Evolutionary conservation across 2,888 invertebrate species (phyloP).

Genomic region (Yponomeuta cagnagella): DNA sequence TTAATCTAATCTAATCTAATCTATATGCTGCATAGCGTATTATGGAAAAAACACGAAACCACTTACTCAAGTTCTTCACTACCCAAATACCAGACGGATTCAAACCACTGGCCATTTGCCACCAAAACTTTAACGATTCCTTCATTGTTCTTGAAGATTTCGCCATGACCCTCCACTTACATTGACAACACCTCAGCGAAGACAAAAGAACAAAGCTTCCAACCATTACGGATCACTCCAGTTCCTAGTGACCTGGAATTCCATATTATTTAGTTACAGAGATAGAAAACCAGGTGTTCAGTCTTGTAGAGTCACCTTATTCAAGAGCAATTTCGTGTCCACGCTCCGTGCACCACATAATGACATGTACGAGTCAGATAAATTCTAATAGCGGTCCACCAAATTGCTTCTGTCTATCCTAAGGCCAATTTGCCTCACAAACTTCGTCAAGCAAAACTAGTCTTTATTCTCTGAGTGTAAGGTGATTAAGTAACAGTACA

Average conservation of each 20-base stretch:
- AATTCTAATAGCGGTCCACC: conserved; percentile 48
- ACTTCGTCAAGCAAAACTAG: conserved; percentile 19
- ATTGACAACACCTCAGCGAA: conserved; percentile 24
- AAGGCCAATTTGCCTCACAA: conserved; percentile 21
- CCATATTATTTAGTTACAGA: background rate
- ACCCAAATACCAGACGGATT: background rate
- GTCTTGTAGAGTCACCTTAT: conserved; percentile 3
- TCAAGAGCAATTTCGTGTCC: conserved; percentile 41
- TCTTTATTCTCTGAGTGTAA: conserved; percentile 22
- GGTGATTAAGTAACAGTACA: conserved; percentile 16
- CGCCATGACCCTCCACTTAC: conserved; percentile 53
- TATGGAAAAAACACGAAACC: background rate
- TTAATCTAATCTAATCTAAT: too few species aligned
- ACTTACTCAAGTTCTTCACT: background rate
- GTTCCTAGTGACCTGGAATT: background rate
- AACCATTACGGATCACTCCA: conserved; percentile 37
- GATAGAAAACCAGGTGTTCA: background rate
- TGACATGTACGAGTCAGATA: conserved; percentile 31
- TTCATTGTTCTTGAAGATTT: conserved; percentile 39
- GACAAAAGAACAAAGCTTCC: conserved; percentile 65
- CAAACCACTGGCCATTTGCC: background rate
- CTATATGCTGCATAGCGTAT: too few species aligned
- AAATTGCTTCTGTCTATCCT: conserved; percentile 44
- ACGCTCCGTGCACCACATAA: conserved; percentile 54
- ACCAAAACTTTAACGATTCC: conserved; percentile 5